Evolutionary conservation across 2,888 invertebrate species (phyloP).

Genomic region (Ormyrus thymus): DNA sequence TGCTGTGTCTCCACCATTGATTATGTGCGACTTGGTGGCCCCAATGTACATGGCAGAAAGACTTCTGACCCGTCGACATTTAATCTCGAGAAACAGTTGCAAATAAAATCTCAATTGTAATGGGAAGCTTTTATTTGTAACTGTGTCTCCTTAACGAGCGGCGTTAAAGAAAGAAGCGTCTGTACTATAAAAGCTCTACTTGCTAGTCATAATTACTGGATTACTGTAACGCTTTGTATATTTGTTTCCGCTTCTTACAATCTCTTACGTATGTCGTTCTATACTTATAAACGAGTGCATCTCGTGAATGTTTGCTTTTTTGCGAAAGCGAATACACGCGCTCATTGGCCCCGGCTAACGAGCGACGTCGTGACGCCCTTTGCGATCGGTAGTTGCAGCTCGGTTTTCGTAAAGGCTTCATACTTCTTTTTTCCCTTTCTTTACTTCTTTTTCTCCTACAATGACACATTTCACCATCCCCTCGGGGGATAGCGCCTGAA

Average conservation of each 20-base stretch:
- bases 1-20: conserved; percentile 19
- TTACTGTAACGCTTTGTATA: conserved; percentile 48
- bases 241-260: conserved; percentile 42
- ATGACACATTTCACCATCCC: conserved; percentile 3
- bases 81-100: conserved; percentile 10
- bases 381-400: conserved; percentile 30
- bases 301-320: conserved; percentile 14
- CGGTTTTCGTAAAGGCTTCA: conserved; percentile 31
- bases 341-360: conserved; percentile 55
- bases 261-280: conserved; percentile 15
- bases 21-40: conserved; percentile 36
- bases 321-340: conserved; percentile 46
- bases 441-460: not conserved
- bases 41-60: conserved; percentile 4
- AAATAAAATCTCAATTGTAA: no score
- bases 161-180: conserved; percentile 39
- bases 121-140: conserved; percentile 29
- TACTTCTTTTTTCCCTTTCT: conserved; percentile 26
- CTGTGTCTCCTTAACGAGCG: conserved; percentile 9
- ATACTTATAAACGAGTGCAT: conserved; percentile 20
- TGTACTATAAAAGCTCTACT: conserved; percentile 51
- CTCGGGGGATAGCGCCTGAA: conserved; percentile 14
- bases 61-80: conserved; percentile 25
- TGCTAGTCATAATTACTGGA: conserved; percentile 56
- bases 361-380: conserved; percentile 47